Base-by-base conservation (phyloP, 2,888 invertebrate species). In the Eristalis tenax region DNA sequence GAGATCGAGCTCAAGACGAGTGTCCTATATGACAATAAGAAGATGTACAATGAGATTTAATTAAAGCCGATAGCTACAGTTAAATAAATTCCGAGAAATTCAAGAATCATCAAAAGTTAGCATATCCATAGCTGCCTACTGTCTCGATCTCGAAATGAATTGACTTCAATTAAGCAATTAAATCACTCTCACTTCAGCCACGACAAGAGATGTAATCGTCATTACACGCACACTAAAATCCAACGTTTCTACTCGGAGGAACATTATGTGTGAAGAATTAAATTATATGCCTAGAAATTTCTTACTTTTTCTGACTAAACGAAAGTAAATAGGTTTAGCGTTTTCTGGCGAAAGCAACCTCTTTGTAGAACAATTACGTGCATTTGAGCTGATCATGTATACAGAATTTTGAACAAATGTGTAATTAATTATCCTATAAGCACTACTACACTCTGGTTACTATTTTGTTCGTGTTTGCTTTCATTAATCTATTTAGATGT, bases 1-100 rank as follows among this genome's bases (percentile, higher is more conserved):
- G 91, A 98, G 94, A 92, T 98, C 98, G 89, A 98, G 94, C 92
- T 98, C 98, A 90, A 98, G 93, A 90, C 96, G 96, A 90, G 96
- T 95, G 93, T 97, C 97, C 98, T 98, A 92, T 26, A n/a, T n/a
- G n/a, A n/a, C n/a, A n/a, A n/a, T n/a, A 89, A 90, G 50, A 83
- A 59, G 61, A 87, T 13, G 26, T 4, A 59, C 2, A 22, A 65
- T 26, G 35, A 38, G 18, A 18, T 38, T 70, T 65, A 64, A 28
- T 57, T 15, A 61, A 50, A 57, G 10, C 8, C 5, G 8, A 56
- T 11, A 2, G 43, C 11, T 65, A 61, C 18, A 56, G 13, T 1
- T 22, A 63, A 65, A 18, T 11, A n/a, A 57, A 22, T 15, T 71
- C 35, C 15, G 10, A 64, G 8, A 64, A 74, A 22, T 26, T 6